Conservation (phyloP, 1,140 invertebrate genomes). For the Eriosoma lanigerum region DNA sequence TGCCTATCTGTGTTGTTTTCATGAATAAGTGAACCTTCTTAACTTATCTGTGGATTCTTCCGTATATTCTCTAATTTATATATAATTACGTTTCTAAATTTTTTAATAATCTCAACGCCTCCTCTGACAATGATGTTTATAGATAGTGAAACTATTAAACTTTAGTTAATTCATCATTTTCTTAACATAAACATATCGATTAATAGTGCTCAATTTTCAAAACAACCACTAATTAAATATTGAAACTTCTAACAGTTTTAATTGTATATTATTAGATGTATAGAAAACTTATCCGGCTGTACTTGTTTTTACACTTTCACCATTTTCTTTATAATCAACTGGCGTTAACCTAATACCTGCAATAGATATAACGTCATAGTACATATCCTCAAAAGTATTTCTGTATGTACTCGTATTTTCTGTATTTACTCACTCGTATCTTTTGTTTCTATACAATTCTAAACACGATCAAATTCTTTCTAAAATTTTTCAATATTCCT, state of each 20-base stretch:
- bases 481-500: neutral
- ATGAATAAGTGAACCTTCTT: neutral
- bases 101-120: neutral
- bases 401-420: no score
- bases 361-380: neutral
- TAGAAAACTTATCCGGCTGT: neutral
- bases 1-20: neutral
- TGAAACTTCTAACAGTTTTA: constrained; percentile 7
- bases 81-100: neutral
- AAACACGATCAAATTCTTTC: neutral
- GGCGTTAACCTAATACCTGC: neutral
- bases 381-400: neutral
- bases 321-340: neutral
- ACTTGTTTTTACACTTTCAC: neutral
- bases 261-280: neutral
- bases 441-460: neutral
- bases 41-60: neutral
- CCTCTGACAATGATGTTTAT: neutral
- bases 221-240: neutral
- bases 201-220: neutral
- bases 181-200: neutral
- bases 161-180: neutral
- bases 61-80: neutral
- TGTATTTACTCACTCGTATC: neutral
- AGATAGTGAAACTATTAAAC: constrained; percentile 31